Evolutionary conservation across 2,888 invertebrate genomes (phyloP).

Genomic region (Hirtodrosophila histrioides): DNA sequence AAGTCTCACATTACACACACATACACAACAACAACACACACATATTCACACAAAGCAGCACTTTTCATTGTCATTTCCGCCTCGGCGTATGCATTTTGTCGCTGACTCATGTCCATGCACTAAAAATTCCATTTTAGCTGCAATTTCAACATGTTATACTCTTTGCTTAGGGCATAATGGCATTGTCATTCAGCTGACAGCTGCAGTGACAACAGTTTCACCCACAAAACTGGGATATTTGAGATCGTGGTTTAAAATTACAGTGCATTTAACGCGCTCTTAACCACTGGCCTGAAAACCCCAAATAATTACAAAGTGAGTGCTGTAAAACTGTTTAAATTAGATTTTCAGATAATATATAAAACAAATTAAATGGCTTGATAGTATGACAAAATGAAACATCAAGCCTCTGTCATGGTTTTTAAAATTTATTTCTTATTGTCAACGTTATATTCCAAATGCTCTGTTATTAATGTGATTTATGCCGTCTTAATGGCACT

Average conservation of each 20-base stretch:
- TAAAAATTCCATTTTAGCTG: constrained; percentile 74
- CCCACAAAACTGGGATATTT: constrained; percentile 5
- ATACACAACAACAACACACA: constrained; percentile 4
- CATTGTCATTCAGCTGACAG: constrained; percentile 47
- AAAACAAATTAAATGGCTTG: too few relatives aligned
- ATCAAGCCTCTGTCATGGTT: too few relatives aligned
- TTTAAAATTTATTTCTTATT: too few relatives aligned
- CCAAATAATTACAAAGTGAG: constrained; percentile 2
- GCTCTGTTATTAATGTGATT: too few relatives aligned
- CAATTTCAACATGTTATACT: constrained; percentile 59
- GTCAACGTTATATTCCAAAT: too few relatives aligned
- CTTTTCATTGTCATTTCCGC: constrained; percentile 67
- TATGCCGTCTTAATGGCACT: too few relatives aligned
- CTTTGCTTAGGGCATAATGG: constrained; percentile 49
- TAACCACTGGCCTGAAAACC: background rate
- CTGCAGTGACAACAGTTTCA: constrained; percentile 22
- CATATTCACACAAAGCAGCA: constrained; percentile 37
- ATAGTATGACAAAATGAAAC: too few relatives aligned
- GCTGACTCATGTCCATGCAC: constrained; percentile 74
- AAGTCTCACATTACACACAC: constrained; percentile 58
- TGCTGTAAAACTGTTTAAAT: too few relatives aligned
- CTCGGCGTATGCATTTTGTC: constrained; percentile 51
- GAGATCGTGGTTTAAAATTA: constrained; percentile 29
- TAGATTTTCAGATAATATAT: too few relatives aligned
- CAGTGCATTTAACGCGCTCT: constrained; percentile 4